These are phyloP conservation scores for Poecilia velifera DNA, from an alignment of 2,797 vertebrate genomes.

Conservation along the genomic window DNA sequence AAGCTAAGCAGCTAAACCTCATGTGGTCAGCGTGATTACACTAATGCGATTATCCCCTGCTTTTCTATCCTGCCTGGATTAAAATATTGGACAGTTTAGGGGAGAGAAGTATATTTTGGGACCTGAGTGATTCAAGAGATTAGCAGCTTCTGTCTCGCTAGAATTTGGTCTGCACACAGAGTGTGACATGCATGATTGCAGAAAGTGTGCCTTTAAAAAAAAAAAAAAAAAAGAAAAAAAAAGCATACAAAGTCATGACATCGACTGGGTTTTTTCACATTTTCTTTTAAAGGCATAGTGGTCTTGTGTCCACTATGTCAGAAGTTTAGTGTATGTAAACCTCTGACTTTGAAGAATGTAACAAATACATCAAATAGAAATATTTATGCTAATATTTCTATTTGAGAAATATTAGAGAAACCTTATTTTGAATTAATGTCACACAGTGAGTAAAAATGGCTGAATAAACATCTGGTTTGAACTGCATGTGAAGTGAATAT, in stretches of 20 bases:
- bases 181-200: not conserved
- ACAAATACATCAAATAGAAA: not conserved
- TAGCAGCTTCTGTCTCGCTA: constrained; percentile 34
- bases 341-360: not conserved
- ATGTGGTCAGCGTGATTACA: constrained; percentile 69
- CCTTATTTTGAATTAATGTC: not conserved
- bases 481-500: not conserved
- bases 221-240: not conserved
- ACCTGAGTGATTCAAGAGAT: constrained; percentile 63
- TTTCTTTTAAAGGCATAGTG: not conserved
- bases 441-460: not conserved
- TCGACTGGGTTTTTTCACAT: not conserved
- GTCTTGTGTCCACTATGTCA: not conserved
- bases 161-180: constrained; percentile 9
- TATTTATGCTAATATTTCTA: not conserved
- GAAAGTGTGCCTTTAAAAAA: not conserved
- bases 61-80: constrained; percentile 65
- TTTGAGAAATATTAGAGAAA: not conserved
- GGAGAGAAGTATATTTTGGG: constrained; percentile 65
- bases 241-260: not conserved
- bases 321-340: not conserved
- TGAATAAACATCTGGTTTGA: not conserved
- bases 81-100: constrained; percentile 56
- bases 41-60: constrained; percentile 68
- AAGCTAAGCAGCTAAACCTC: constrained; percentile 58